Evolutionary conservation across 2,113 vertebrate genomes (phyloP).

Genomic region (Setophaga coronata): DNA sequence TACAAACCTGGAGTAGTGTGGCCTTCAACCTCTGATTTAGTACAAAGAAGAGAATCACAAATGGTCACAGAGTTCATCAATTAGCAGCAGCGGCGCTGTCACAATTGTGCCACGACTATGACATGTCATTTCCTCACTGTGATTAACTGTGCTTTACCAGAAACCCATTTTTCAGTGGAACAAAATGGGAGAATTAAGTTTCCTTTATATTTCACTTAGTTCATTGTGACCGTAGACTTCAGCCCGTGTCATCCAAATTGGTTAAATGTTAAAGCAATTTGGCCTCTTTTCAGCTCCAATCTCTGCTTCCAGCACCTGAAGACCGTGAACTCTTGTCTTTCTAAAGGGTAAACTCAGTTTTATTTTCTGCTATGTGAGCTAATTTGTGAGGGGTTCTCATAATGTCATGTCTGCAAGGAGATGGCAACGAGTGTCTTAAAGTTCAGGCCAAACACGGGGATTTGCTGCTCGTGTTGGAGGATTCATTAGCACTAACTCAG

Average conservation of each 20-base stretch:
- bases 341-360: slow-evolving; percentile 44
- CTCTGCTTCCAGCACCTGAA: slow-evolving; percentile 7
- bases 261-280: slow-evolving; percentile 31
- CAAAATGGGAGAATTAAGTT: background rate
- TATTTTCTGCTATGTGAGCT: slow-evolving; percentile 45
- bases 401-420: slow-evolving; percentile 62
- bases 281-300: background rate
- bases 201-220: background rate
- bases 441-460: slow-evolving; percentile 46
- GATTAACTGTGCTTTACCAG: slow-evolving; percentile 10
- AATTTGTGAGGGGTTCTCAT: slow-evolving; percentile 54
- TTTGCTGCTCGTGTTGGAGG: slow-evolving; percentile 22
- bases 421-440: slow-evolving; percentile 34
- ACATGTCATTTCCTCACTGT: background rate
- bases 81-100: background rate
- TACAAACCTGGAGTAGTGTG: background rate
- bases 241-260: background rate
- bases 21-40: background rate
- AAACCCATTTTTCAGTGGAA: slow-evolving; percentile 3
- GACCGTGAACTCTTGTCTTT: background rate
- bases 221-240: background rate
- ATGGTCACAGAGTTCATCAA: background rate
- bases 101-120: background rate
- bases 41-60: background rate
- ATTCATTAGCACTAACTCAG: slow-evolving; percentile 41